Evolutionary conservation across 2,888 invertebrate species (phyloP).

Genomic region (Patella ulyssiponensis): DNA sequence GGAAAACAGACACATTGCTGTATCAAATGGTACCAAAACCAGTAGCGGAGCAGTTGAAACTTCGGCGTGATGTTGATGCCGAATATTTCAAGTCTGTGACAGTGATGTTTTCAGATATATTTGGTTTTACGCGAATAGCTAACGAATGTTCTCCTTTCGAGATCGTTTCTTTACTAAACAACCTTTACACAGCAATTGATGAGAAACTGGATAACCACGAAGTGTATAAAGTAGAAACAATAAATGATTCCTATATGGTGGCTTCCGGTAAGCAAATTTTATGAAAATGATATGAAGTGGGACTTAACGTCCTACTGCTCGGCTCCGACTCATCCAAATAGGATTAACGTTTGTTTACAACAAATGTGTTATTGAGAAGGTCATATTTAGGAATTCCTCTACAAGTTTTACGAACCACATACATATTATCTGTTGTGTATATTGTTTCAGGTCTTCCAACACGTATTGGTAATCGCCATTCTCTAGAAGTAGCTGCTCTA

Average conservation of each 20-base stretch:
- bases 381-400: no score
- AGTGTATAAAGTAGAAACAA: slow-evolving; percentile 51
- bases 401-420: no score
- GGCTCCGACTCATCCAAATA: no score
- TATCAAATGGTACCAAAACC: slow-evolving; percentile 60
- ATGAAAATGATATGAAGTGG: no score
- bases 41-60: slow-evolving; percentile 56
- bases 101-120: slow-evolving; percentile 49
- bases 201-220: slow-evolving; percentile 42
- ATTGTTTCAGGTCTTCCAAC: slow-evolving; percentile 49
- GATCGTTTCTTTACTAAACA: slow-evolving; percentile 42
- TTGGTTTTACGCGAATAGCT: slow-evolving; percentile 41
- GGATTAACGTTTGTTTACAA: no score
- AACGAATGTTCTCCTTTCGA: slow-evolving; percentile 38
- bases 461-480: slow-evolving; percentile 51
- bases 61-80: slow-evolving; percentile 48
- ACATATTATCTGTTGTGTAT: not conserved
- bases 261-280: slow-evolving; percentile 42
- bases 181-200: slow-evolving; percentile 44
- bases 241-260: slow-evolving; percentile 54
- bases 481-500: slow-evolving; percentile 52
- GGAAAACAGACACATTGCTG: slow-evolving; percentile 51
- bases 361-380: no score
- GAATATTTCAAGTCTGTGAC: slow-evolving; percentile 52
- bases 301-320: no score